Evolutionary conservation across 2,797 vertebrate genomes (phyloP).

Genomic region (Calcarius lapponicus): DNA sequence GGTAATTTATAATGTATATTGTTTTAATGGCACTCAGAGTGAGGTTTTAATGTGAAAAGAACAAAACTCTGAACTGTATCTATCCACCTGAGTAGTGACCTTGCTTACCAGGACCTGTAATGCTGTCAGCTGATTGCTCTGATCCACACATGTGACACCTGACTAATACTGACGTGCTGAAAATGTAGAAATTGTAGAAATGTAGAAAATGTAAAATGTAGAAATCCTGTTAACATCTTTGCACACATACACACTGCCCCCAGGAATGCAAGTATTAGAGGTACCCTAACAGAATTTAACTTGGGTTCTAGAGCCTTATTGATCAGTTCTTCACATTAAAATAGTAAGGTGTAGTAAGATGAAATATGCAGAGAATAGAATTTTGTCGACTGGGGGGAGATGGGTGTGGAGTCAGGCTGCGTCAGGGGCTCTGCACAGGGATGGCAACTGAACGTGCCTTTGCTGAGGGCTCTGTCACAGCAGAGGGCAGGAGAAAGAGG

Average conservation of each 20-base stretch:
- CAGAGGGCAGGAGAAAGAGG: neutral
- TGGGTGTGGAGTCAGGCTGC: neutral
- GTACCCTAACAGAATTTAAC: neutral
- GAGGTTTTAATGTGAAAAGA: neutral
- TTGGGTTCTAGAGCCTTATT: neutral
- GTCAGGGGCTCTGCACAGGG: no score
- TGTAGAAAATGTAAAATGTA: neutral
- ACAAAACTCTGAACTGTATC: neutral
- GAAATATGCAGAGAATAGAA: neutral
- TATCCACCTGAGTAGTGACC: neutral
- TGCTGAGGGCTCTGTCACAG: neutral
- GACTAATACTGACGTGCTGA: neutral
- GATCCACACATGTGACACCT: neutral
- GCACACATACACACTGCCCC: neutral
- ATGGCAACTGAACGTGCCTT: neutral
- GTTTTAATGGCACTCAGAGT: neutral
- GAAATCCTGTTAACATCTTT: neutral
- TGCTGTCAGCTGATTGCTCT: neutral
- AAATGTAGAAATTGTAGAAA: no score
- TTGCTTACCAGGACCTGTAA: neutral
- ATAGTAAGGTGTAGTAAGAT: neutral
- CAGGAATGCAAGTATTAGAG: neutral
- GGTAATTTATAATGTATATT: neutral
- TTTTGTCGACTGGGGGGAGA: accelerated
- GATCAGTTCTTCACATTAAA: neutral